phyloP scores from a whole-genome alignment of 1,140 invertebrate genomes.

The Pseudomyrmex sp. region DNA sequence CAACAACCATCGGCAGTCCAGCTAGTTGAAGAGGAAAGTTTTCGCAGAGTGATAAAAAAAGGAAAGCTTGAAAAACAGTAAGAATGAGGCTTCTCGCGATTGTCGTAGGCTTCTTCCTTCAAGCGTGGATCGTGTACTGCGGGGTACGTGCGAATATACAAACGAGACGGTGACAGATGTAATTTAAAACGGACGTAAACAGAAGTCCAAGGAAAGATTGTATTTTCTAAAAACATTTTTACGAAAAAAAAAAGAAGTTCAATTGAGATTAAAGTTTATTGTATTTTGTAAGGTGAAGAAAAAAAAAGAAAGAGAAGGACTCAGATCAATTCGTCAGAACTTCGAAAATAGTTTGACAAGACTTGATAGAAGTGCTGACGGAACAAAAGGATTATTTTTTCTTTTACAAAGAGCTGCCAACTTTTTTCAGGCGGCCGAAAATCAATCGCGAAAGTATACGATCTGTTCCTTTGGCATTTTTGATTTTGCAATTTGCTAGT shows the following conservation, averaged over 20 bases:
- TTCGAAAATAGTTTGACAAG: background rate
- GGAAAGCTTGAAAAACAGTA: background rate
- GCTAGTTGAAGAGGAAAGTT: background rate
- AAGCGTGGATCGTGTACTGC: slow-evolving; percentile 52
- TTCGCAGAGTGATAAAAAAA: slow-evolving; percentile 22
- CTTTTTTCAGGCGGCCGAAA: no score
- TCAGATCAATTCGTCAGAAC: background rate
- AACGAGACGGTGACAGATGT: background rate
- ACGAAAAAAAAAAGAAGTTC: background rate
- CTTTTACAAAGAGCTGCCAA: background rate
- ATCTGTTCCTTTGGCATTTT: no score
- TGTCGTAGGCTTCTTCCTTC: slow-evolving; percentile 41
- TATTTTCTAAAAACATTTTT: background rate
- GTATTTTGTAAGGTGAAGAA: background rate
- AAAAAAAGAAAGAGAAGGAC: background rate
- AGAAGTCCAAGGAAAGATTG: background rate
- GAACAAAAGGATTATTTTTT: background rate
- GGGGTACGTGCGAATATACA: slow-evolving; percentile 61
- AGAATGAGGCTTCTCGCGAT: slow-evolving; percentile 55
- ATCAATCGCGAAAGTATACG: no score
- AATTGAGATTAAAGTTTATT: background rate
- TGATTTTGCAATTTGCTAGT: no score
- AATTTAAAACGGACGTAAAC: background rate
- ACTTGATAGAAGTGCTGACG: background rate
- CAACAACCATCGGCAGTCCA: slow-evolving; percentile 4